These are phyloP conservation scores for Tenthredo amoena DNA, from an alignment of 2,888 invertebrate genomes.

Conservation along the genomic window DNA sequence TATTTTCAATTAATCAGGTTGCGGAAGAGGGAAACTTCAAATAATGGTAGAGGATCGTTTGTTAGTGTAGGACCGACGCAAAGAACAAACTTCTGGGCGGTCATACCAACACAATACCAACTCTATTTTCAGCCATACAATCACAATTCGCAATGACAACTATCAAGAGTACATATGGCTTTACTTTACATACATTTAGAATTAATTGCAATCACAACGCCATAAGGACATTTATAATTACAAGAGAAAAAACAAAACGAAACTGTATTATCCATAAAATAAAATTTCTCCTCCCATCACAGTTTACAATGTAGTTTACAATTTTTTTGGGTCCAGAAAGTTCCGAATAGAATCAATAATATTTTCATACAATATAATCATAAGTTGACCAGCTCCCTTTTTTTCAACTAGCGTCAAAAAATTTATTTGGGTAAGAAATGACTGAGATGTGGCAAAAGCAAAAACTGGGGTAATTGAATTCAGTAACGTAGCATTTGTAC, in stretches of 20 bases:
- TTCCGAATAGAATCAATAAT: neutral
- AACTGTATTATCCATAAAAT: neutral
- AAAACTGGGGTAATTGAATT: neutral
- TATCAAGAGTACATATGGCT: neutral
- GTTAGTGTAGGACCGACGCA: neutral
- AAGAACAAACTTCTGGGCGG: neutral
- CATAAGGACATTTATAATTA: neutral
- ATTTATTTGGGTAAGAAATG: neutral
- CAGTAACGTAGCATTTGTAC: neutral
- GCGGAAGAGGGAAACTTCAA: neutral
- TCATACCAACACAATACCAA: neutral
- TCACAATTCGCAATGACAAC: conserved; percentile 24
- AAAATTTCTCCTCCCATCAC: neutral
- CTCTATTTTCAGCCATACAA: conserved; percentile 1
- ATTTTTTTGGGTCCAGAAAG: neutral
- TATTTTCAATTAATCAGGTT: neutral
- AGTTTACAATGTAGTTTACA: neutral
- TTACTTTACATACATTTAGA: conserved; percentile 7
- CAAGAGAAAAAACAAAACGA: neutral
- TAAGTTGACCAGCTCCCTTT: neutral
- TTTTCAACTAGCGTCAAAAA: neutral
- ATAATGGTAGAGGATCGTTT: neutral
- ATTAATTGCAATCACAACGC: neutral
- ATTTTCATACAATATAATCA: neutral
- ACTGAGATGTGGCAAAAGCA: neutral